A percentile compares a stretch with the other conserved stretches of the same genome.
Conservation (phyloP, 2,113 vertebrate genomes). For the Bubo blakistoni region DNA sequence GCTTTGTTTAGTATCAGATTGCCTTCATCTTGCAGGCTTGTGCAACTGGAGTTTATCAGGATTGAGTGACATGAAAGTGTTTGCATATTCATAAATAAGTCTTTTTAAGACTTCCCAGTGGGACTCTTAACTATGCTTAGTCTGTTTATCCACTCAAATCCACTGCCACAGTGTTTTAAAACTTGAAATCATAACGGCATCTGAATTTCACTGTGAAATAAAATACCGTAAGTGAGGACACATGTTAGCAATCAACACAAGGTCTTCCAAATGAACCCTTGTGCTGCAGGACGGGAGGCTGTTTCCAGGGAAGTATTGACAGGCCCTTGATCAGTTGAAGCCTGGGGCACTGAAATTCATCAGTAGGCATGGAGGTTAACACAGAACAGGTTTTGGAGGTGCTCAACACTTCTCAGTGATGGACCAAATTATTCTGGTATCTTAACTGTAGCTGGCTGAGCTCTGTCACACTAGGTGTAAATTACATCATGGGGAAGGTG, state of each 20-base stretch:
- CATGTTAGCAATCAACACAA: conserved; percentile 43
- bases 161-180: conserved; percentile 22
- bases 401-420: not conserved
- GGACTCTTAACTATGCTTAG: conserved; percentile 30
- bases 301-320: conserved; percentile 13
- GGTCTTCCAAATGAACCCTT: conserved; percentile 1
- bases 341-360: not conserved
- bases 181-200: conserved; percentile 9
- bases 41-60: conserved; percentile 14
- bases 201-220: conserved; percentile 57
- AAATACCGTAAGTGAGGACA: conserved; percentile 42
- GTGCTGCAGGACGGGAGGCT: not conserved
- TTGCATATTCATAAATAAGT: conserved; percentile 38
- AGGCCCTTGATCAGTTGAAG: not conserved
- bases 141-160: conserved; percentile 43
- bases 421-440: not conserved
- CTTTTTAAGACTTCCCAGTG: conserved; percentile 36
- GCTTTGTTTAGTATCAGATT: conserved; percentile 22
- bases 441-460: not conserved
- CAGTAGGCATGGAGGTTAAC: not conserved
- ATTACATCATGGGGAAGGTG: not conserved
- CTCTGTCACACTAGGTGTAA: not conserved
- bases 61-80: not conserved
- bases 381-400: not conserved
- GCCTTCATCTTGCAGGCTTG: not conserved